Evolutionary conservation across 2,888 invertebrate species (phyloP).

Genomic region (Harpagoxenus sublaevis): DNA sequence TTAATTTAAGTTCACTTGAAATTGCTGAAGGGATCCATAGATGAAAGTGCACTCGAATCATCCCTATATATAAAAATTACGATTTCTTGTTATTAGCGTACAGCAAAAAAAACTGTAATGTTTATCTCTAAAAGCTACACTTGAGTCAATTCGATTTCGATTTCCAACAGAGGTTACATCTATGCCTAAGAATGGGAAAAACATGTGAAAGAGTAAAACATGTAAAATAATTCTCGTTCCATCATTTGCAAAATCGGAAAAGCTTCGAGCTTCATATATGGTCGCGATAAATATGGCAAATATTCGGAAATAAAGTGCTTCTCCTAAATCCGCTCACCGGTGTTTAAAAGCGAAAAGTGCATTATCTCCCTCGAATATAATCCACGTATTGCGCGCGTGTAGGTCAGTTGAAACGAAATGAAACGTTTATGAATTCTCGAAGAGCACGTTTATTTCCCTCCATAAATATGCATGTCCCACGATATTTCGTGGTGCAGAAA

Average conservation of each 20-base stretch:
- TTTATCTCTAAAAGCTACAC: background rate
- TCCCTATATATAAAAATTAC: background rate
- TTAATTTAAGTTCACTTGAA: constrained; percentile 21
- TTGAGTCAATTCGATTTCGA: constrained; percentile 2
- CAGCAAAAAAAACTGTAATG: background rate
- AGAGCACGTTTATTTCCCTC: constrained; percentile 42
- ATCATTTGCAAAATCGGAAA: background rate
- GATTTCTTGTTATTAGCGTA: constrained; percentile 9
- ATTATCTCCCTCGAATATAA: constrained; percentile 22
- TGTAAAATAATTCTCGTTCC: constrained; percentile 12
- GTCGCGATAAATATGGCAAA: constrained; percentile 18
- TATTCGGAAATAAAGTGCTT: constrained; percentile 18
- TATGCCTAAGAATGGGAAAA: background rate
- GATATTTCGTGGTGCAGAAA: background rate
- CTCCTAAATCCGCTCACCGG: constrained; percentile 11
- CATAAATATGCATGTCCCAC: constrained; percentile 38
- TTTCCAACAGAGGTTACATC: background rate
- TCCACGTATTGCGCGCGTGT: background rate
- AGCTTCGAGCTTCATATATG: background rate
- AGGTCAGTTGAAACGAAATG: constrained; percentile 26
- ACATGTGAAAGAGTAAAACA: background rate
- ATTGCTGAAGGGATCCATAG: background rate
- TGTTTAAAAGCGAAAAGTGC: constrained; percentile 30
- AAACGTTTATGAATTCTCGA: constrained; percentile 45
- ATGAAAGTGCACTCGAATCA: background rate